phyloP scores from a whole-genome alignment of 2,797 vertebrate species.

The Netta rufina region DNA sequence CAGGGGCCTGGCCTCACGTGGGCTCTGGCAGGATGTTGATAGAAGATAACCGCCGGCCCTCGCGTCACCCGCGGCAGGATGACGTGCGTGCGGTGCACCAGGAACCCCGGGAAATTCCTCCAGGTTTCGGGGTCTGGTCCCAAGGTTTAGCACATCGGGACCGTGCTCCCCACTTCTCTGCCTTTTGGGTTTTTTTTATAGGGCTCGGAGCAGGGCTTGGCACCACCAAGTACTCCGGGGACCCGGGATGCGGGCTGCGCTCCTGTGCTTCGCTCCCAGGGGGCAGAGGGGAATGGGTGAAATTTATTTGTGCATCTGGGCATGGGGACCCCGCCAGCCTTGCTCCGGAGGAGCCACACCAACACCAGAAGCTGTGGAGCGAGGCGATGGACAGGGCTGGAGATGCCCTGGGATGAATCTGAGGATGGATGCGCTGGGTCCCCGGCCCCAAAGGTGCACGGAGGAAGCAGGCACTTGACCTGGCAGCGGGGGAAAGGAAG shows the following conservation, averaged over 20 bases:
- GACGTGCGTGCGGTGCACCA: not conserved
- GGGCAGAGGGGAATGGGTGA: not conserved
- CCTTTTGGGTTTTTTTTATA: not conserved
- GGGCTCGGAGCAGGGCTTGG: not conserved
- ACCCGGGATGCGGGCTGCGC: not conserved
- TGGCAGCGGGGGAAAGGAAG: not conserved
- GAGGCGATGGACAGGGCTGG: not conserved
- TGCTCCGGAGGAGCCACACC: not conserved
- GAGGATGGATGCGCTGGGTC: not conserved
- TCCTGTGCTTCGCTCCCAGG: not conserved
- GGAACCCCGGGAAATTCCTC: not conserved
- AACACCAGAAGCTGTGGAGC: fast-evolving
- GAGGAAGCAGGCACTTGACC: not conserved
- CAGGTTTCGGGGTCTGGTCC: not conserved
- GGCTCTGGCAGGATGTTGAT: not conserved
- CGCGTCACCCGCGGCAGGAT: fast-evolving
- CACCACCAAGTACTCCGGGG: fast-evolving
- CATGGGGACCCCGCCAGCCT: not conserved
- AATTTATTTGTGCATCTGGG: not conserved
- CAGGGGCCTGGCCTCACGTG: fast-evolving
- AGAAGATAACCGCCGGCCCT: not conserved
- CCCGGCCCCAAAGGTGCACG: not conserved
- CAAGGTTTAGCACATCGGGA: not conserved
- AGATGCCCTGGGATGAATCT: not conserved
- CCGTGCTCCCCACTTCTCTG: fast-evolving